Evolutionary conservation across 1,140 invertebrate species (phyloP), one percentile per base, ranked within the genome.

Genomic region (Drosophila mauritiana): DNA sequence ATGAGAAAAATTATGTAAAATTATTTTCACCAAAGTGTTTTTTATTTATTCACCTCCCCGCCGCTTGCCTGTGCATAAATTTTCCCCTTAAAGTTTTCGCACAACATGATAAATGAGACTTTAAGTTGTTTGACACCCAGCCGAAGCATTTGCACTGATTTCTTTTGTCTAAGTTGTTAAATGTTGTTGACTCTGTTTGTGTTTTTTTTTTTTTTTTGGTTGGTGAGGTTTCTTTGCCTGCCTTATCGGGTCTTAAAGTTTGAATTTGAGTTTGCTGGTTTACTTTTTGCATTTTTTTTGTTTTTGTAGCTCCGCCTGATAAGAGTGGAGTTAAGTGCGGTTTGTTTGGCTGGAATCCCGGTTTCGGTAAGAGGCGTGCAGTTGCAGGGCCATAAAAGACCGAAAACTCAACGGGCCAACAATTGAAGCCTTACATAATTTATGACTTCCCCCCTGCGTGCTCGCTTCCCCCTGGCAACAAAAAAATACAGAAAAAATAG

Each of bases 51-150:
- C 59, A 51, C 15, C 36, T 7, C 7, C 53, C 10, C 8, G 13
- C n/a, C 34, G 2, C 37, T 48, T n/a, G 46, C 64, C 74, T 62
- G 51, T 85, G 73, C 73, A 80, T 85, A 84, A 72, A 84, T 85
- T 85, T 61, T 61, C 53, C 53, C 64, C 62, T 84, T 89, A 69
- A 89, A 89, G 73, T 89, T 89, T 73, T 70, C 67, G 63, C 64
- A 77, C 73, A 83, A 83, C 70, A 90, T 91, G 90, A 91, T 91
- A 90, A 91, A 91, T 91, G 81, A 90, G 73, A 84, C 76, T 91
- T 91, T 91, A 91, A 91, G 85, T 91, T 90, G 79, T 91, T 89
- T 91, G 80, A 85, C 78, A 78, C 46, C 17, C 22, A 31, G 11
- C 31, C 36, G 15, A 58, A 64, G 65, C 75, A 67, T 69, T 56